Evolutionary conservation across 2,888 invertebrate species (phyloP), one percentile per base, ranked within the genome.

Genomic region (Notocelia uddmanniana): DNA sequence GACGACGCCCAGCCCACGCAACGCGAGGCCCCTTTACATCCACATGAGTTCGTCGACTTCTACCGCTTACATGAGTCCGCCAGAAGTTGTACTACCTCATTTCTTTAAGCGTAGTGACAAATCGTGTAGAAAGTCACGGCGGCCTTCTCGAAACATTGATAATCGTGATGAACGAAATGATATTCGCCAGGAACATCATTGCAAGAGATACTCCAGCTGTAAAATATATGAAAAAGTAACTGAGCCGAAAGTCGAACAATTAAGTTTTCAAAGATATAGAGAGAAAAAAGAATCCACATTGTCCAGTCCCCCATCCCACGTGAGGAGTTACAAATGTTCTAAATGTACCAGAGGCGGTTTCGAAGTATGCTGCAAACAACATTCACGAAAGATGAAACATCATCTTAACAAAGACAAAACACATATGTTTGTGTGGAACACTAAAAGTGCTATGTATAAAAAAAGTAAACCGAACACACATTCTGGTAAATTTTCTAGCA

Each of bases 21-120:
- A 76, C 55, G 80, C 83, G 48, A 85, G 87, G 76, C 92, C 92
- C 5, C 78, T 85, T 8, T 86, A 87, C 74, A 80, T 88, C 74
- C 92, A 91, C 68, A 90, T 93, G 89, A 93, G 93, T 77, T 93
- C 94, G 15, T 93, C 94, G 1, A 92, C 93, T 15, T 94, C 94
- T 2, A 94, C 94, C 11, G 89, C 93, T 0, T 94, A 94, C 74
- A 89, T 94, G 93, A 94, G 94, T 74, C 94, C 94, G 8, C 94
- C 94, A 52, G 94, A 94, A 73, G 78, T 88, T 74, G 84, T 94
- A 13, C 75, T 91, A 69, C 93, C 93, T 0, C 83, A 82, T 74
- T 89, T 82, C 76, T 77, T 92, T 50, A 88, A 76, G 79, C 78
- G 78, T 21, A 79, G 82, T 74, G 80, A 79, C 74, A 67, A 72